Conservation (phyloP, 1,140 invertebrate genomes). For the Zaprionus inermis region DNA sequence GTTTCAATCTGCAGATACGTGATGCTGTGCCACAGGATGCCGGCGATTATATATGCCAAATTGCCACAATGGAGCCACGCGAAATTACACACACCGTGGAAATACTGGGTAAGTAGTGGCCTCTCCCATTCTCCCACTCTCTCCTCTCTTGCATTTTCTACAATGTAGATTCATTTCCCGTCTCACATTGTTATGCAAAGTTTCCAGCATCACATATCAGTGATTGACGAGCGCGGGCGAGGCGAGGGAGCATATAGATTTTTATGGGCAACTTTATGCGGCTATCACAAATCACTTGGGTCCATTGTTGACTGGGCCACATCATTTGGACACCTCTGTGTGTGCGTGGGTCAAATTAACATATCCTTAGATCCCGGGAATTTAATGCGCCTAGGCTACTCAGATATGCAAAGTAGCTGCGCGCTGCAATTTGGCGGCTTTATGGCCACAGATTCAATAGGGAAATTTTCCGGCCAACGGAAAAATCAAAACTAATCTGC, state of each 20-base stretch:
- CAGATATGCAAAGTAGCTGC: constrained; percentile 79
- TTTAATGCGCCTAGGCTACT: constrained; percentile 65
- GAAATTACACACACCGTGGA: constrained; percentile 87
- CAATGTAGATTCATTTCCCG: constrained; percentile 2
- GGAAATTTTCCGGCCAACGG: constrained; percentile 50
- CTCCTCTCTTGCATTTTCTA: not conserved
- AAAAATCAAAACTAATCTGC: constrained; percentile 83
- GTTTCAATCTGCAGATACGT: constrained; percentile 86
- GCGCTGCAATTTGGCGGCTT: constrained; percentile 76
- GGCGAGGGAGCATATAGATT: constrained; percentile 13
- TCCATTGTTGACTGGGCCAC: constrained; percentile 70
- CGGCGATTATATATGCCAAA: constrained; percentile 87
- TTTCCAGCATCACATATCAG: constrained; percentile 35
- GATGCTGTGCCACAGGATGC: constrained; percentile 86
- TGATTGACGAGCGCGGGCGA: constrained; percentile 32
- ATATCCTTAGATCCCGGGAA: constrained; percentile 69
- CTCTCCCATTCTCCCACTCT: not conserved
- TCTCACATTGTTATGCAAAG: constrained; percentile 73
- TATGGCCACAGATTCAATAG: constrained; percentile 77
- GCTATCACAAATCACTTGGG: constrained; percentile 73
- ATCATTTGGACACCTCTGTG: constrained; percentile 62
- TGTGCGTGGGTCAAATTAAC: constrained; percentile 63
- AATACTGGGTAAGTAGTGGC: constrained; percentile 85
- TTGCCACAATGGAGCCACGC: constrained; percentile 86
- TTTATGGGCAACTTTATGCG: constrained; percentile 74